Evolutionary conservation across 37 sponge, comb jelly and placozoan species (phyloP).

Genomic region (Axinella damicornis): DNA sequence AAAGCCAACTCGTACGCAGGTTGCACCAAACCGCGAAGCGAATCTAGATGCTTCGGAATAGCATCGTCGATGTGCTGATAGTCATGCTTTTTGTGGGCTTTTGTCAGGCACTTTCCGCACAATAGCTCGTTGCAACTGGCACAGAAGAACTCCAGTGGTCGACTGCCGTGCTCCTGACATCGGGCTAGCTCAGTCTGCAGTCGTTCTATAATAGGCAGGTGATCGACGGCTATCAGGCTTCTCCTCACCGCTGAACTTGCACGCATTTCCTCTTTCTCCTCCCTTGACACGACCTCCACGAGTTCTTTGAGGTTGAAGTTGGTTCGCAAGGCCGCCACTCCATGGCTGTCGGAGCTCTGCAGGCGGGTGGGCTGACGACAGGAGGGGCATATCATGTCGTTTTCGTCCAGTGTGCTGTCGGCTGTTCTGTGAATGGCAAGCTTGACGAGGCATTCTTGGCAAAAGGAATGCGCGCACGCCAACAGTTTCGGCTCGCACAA

Average conservation of each 20-base stretch:
- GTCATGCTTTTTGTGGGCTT: background rate
- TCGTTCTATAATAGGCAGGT: background rate
- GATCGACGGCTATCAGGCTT: background rate
- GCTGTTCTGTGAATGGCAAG: background rate
- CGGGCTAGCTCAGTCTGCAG: background rate
- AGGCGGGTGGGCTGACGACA: conserved; percentile 36
- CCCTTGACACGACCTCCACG: conserved; percentile 22
- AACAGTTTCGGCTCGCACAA: conserved; percentile 36
- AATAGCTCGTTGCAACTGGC: conserved; percentile 30
- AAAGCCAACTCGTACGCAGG: conserved; percentile 40
- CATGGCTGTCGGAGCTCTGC: background rate
- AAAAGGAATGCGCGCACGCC: conserved; percentile 39
- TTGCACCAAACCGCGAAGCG: conserved; percentile 18
- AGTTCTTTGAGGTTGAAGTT: conserved; percentile 37
- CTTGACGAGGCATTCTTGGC: background rate
- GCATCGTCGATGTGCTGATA: conserved; percentile 3
- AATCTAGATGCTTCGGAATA: background rate
- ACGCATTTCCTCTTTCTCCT: conserved; percentile 13
- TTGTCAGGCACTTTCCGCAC: conserved; percentile 16
- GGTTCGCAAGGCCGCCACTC: conserved; percentile 14
- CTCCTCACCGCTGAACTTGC: background rate
- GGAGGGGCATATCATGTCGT: conserved; percentile 31
- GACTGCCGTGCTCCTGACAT: conserved; percentile 15
- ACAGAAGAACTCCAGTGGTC: conserved; percentile 29
- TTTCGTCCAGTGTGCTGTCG: background rate